Base-by-base conservation (phyloP, 1,140 invertebrate genomes). In the Drosophila sp. region DNA sequence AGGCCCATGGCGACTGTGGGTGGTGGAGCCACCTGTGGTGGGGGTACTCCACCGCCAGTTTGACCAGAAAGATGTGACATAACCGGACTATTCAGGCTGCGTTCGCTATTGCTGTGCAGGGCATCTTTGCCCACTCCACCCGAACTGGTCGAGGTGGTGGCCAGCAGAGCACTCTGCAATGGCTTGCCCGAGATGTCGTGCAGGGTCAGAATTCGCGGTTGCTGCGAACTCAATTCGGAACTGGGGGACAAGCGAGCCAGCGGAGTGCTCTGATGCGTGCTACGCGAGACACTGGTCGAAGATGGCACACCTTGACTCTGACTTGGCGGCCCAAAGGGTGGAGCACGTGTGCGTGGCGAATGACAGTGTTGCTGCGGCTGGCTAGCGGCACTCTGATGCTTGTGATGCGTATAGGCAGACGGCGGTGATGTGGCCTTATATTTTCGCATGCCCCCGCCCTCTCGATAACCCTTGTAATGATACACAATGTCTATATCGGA, bases 401-500 rank as follows among this genome's bases (percentile, higher is more conserved):
- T 97, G 80, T 97, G 96, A 84, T 96, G 96, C 17, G 94, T 92
- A 89, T 95, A 96, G 33, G 94, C 94, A 17, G 94, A 93, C 44
- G 96, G 95, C 1, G 96, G 95, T 1, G 96, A 95, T 1, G 91
- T 96, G 4, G 96, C 95, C 92, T 97, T 97, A 91, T 97, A 97
- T 92, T 97, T 97, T 11, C 96, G 92, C 68, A 97, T 94, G 11
- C 97, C 97, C 10, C 94, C 94, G 1, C 94, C 95, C 91, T 97
- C 96, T 0, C 97, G 92, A 93, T 97, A 96, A 74, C 98, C 97
- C 93, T 98, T 98, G 91, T 99, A 99, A 91, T 99, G 98, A 85
- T 98, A 98, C 1, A 98, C 97, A 69, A 99, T 97, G 89, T 99
- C 98, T 70, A 99, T 98, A 92, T 99, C 98, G 8, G 97, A 98